A percentile compares a stretch with the other conserved stretches of the same genome.
Conservation (phyloP, 2,797 vertebrate species). For the Acridotheres tristis region DNA sequence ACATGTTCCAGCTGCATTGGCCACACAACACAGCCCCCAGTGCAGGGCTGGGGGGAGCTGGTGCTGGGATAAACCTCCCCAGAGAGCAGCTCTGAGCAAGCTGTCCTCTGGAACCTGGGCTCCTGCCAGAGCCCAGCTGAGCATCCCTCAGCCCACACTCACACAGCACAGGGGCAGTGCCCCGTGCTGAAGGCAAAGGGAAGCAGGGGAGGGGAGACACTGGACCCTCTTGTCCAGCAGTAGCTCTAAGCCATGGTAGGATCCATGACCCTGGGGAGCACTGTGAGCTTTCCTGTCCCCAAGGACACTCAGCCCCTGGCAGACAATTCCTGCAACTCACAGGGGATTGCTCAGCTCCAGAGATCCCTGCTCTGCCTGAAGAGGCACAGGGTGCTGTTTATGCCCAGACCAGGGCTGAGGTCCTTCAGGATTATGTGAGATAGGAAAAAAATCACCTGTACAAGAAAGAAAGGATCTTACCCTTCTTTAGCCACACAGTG, state of each 20-base stretch:
- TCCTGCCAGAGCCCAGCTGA: neutral
- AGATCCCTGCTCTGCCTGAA: neutral
- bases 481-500: accelerated
- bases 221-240: neutral
- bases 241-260: neutral
- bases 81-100: neutral
- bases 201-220: neutral
- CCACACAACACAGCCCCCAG: neutral
- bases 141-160: neutral
- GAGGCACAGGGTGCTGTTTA: accelerated
- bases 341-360: neutral
- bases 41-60: neutral
- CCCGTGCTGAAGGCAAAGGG: neutral
- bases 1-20: neutral
- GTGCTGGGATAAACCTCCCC: neutral
- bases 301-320: neutral
- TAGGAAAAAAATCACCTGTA: neutral
- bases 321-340: neutral
- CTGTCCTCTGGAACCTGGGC: neutral
- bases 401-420: neutral
- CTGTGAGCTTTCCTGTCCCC: neutral
- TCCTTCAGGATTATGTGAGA: accelerated
- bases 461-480: neutral
- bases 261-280: neutral
- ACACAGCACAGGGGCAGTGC: neutral